Conservation (phyloP, 2,797 vertebrate species). For the Thamnophis elegans region DNA sequence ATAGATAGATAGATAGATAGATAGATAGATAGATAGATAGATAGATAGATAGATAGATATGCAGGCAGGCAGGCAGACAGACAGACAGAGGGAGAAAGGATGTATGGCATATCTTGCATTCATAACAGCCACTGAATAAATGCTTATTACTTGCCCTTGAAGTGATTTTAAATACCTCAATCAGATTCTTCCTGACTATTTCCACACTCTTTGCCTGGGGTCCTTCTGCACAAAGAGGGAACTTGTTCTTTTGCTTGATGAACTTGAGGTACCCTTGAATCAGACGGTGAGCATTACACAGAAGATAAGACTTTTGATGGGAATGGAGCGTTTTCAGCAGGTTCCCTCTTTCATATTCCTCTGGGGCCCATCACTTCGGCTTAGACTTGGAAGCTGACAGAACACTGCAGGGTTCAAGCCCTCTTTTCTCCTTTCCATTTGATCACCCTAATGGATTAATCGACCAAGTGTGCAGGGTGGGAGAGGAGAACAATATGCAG, state of each 20-base stretch:
- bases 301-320: background rate
- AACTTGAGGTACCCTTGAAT: background rate
- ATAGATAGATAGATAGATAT: fast-evolving
- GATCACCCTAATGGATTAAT: background rate
- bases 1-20: too few species aligned
- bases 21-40: too few species aligned
- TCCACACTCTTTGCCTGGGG: constrained; percentile 26
- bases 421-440: background rate
- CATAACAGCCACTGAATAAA: constrained; percentile 61
- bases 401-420: background rate
- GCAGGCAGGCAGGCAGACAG: too few species aligned
- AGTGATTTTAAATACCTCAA: constrained; percentile 47
- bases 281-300: background rate
- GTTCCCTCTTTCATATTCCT: background rate
- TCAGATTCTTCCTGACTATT: constrained; percentile 35
- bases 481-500: background rate
- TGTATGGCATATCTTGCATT: constrained; percentile 36
- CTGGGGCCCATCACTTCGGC: background rate
- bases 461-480: background rate
- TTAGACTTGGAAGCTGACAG: background rate
- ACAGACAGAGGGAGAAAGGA: too few species aligned
- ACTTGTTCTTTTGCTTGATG: constrained; percentile 8
- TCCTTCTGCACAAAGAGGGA: constrained; percentile 24
- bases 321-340: background rate
- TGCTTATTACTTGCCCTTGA: constrained; percentile 53